Conservation (phyloP, 2,797 vertebrate species). For the Rhinichthys osculus region DNA sequence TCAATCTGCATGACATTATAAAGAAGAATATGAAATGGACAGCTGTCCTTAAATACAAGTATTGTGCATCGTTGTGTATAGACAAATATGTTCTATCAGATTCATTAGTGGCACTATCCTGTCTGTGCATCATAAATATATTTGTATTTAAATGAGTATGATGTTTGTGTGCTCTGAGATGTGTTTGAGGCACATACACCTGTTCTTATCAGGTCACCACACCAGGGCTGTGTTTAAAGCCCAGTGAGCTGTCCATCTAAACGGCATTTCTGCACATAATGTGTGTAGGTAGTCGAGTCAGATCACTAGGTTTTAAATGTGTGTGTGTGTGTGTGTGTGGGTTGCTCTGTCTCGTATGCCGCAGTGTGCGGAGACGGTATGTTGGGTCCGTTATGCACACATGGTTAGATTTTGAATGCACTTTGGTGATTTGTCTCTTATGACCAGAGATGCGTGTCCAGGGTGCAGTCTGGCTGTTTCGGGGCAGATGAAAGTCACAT, state of each 20-base stretch:
- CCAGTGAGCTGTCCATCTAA: neutral
- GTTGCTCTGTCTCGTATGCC: neutral
- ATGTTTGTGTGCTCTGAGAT: neutral
- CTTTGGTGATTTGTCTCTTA: neutral
- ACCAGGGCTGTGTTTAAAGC: neutral
- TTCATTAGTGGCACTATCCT: neutral
- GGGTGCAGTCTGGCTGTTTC: neutral
- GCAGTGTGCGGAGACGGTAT: slow-evolving; percentile 13
- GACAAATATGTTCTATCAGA: neutral
- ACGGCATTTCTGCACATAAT: neutral
- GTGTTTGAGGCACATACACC: neutral
- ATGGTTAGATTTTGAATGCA: neutral
- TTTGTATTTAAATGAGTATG: no score
- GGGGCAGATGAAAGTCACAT: slow-evolving; percentile 24
- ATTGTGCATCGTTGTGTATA: neutral
- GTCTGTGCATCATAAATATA: no score
- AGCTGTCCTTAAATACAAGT: neutral
- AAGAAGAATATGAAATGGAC: neutral
- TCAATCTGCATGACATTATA: neutral
- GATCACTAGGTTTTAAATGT: neutral
- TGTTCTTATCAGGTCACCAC: neutral
- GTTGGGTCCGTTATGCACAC: slow-evolving; percentile 5
- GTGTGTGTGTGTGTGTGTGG: slow-evolving; percentile 9
- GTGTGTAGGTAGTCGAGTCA: slow-evolving; percentile 11
- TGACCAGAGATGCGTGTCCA: neutral